A percentile compares a stretch with the other conserved stretches of the same genome.
phyloP scores from a whole-genome alignment of 1,140 invertebrate species.

The Drosophila jambulina region DNA sequence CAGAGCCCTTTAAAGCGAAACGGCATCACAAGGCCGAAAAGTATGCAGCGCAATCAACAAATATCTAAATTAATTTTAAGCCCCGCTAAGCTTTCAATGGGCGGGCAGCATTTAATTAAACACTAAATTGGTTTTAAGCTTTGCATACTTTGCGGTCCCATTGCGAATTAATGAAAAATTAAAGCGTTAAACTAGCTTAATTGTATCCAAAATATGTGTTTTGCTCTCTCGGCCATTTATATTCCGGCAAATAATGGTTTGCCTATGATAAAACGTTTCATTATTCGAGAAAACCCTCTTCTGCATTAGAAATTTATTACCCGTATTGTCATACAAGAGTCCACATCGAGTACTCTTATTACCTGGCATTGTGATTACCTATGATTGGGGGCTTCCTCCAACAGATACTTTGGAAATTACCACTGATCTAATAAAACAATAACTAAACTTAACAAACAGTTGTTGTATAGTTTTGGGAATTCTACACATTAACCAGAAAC shows the following conservation, averaged over 20 bases:
- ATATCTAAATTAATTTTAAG: conserved; percentile 42
- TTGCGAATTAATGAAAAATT: conserved; percentile 37
- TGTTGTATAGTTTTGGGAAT: not conserved
- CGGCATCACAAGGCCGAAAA: conserved; percentile 24
- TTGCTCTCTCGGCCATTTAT: conserved; percentile 8
- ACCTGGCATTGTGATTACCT: not conserved
- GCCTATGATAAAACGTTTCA: not conserved
- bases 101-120: conserved; percentile 23
- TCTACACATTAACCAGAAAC: not conserved
- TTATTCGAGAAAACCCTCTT: not conserved
- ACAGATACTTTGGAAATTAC: not conserved
- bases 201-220: conserved; percentile 29
- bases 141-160: conserved; percentile 41
- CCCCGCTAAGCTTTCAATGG: conserved; percentile 10
- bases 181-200: conserved; percentile 31
- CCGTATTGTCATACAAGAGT: not conserved
- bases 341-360: not conserved
- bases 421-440: too few species aligned
- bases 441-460: not conserved
- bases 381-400: not conserved
- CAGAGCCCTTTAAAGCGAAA: not conserved
- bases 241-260: conserved; percentile 11
- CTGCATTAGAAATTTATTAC: conserved; percentile 12
- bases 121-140: conserved; percentile 21
- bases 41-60: conserved; percentile 39